Base-by-base conservation (phyloP, 1,140 invertebrate genomes). In the Cephus cinctus region DNA sequence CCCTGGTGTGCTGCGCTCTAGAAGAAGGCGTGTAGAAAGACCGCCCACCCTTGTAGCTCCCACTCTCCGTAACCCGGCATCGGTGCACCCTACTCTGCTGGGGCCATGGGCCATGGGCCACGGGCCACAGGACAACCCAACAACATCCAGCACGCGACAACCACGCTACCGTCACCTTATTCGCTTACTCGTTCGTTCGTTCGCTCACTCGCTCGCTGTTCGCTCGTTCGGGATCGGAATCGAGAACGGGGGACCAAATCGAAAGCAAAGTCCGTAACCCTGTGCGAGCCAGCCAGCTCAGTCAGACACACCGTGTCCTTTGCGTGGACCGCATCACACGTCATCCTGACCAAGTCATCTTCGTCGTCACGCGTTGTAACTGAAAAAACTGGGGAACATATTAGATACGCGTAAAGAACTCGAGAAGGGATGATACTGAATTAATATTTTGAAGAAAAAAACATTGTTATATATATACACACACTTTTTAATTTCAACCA, bases 221-320 rank as follows among this genome's bases (percentile, higher is more conserved):
- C 3, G 25, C 23, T 22, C 18, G 12, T 34, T 21, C 4, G 18
- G 9, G 21, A 23, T 18, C n/a, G 23, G 19, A 31, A 14, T 2
- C 36, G 44, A 39, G 42, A 32, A 47, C 42, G 50, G 53, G 54
- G 59, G 35, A 42, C 49, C 53, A 50, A 48, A 61, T 46, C 54
- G 53, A 59, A 57, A 57, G 58, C 56, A 54, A 55, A 59, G 52
- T 50, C 61, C 61, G 59, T 59, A 59, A 59, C 60, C 59, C 57
- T 36, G 34, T 12, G 14, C 34, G n/a, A n/a, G n/a, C 59, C 59
- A 51, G 48, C 46, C 43, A 31, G 48, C 34, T 43, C 42, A 38
- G 46, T 61, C 64, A 70, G 67, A 70, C 50, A 54, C 56, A 51
- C 47, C 54, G 65, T 61, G 59, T 67, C 64, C 67, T 57, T 64